phyloP scores from a whole-genome alignment of 2,113 vertebrate species.

The Polypterus senegalus region DNA sequence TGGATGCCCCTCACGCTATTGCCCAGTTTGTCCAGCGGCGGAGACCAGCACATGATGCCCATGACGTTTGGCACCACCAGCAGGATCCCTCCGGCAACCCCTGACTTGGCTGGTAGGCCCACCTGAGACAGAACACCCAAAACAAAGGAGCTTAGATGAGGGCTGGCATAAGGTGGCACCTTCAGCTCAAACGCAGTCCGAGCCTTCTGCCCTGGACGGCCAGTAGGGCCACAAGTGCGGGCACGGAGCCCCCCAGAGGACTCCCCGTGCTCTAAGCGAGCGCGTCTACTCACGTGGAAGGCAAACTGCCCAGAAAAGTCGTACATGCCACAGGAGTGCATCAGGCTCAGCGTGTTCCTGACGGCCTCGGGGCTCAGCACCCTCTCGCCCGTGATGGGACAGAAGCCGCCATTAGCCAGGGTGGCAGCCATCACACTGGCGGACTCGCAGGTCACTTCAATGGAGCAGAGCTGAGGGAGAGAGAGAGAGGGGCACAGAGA shows the following conservation, averaged over 20 bases:
- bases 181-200: too few species aligned
- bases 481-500: background rate
- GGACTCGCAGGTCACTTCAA: slow-evolving; percentile 94
- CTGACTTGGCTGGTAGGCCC: slow-evolving; percentile 90
- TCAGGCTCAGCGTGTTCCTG: slow-evolving; percentile 88
- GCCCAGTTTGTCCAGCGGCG: slow-evolving; percentile 91
- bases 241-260: too few species aligned
- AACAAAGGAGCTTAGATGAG: too few species aligned
- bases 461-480: slow-evolving; percentile 74
- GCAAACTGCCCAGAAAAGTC: slow-evolving; percentile 97
- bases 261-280: too few species aligned
- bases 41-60: slow-evolving; percentile 98
- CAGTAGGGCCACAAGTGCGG: too few species aligned
- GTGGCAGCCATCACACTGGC: slow-evolving; percentile 97
- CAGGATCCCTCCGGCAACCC: slow-evolving; percentile 88
- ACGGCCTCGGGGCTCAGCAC: slow-evolving; percentile 90
- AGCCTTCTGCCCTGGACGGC: too few species aligned
- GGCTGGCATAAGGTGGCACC: too few species aligned
- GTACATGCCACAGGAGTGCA: slow-evolving; percentile 98
- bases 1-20: slow-evolving; percentile 96
- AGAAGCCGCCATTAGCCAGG: slow-evolving; percentile 93
- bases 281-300: slow-evolving; percentile 78
- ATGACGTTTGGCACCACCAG: slow-evolving; percentile 96
- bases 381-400: slow-evolving; percentile 89
- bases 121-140: slow-evolving; percentile 48